Conservation (phyloP, 2,888 invertebrate species). For the Cephus rjabovi region DNA sequence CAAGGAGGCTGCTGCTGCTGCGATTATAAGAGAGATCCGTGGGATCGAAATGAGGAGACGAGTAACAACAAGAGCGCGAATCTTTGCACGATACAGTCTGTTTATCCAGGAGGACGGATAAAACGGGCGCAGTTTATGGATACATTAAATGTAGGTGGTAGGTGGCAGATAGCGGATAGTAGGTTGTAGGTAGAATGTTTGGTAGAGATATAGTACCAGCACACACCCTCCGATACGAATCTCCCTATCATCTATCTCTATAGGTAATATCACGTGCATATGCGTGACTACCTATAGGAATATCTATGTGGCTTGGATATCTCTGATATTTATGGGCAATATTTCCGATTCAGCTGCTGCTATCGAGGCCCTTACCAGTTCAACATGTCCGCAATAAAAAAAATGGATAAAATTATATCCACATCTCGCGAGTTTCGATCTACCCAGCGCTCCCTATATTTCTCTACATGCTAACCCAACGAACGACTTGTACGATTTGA, state of each 20-base stretch:
- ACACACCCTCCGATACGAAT: neutral
- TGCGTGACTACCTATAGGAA: constrained; percentile 37
- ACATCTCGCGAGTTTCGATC: constrained; percentile 52
- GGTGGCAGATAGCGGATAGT: neutral
- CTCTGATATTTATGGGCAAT: constrained; percentile 66
- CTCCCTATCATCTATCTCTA: neutral
- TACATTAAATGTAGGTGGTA: neutral
- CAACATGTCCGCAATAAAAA: constrained; percentile 66
- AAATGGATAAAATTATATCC: constrained; percentile 65
- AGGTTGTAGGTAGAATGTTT: neutral
- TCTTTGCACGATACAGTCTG: neutral
- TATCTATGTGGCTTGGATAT: constrained; percentile 42
- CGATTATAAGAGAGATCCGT: neutral
- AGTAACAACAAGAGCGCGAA: neutral
- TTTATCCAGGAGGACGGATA: neutral
- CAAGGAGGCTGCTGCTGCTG: neutral
- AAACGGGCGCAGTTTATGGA: neutral
- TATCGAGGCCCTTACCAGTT: constrained; percentile 65
- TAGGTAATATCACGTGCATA: constrained; percentile 28
- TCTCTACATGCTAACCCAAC: neutral
- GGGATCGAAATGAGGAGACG: neutral
- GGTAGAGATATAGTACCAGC: neutral
- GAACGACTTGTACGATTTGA: neutral
- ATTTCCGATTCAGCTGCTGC: constrained; percentile 66
- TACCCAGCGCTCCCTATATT: neutral